Conservation (phyloP, 2,113 vertebrate genomes). For the Acinonyx jubatus region DNA sequence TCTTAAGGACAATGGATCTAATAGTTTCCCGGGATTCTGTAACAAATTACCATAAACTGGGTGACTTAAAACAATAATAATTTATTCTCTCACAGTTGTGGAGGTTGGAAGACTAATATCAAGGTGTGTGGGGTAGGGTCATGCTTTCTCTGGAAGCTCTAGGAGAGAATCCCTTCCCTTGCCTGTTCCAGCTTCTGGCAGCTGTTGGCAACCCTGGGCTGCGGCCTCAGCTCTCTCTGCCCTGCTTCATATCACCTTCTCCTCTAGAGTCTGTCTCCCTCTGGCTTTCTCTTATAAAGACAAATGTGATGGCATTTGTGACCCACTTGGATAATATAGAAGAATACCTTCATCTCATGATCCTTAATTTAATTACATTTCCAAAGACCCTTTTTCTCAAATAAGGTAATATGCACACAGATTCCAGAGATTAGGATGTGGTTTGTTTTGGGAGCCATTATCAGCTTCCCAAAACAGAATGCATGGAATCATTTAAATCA, state of each 20-base stretch:
- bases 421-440: background rate
- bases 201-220: background rate
- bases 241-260: background rate
- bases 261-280: background rate
- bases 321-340: background rate
- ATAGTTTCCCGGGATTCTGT: background rate
- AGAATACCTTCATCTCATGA: background rate
- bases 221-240: background rate
- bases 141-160: background rate
- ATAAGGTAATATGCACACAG: background rate
- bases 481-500: background rate
- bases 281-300: background rate
- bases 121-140: background rate
- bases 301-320: background rate
- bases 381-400: background rate
- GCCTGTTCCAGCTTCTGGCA: background rate
- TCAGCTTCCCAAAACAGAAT: background rate
- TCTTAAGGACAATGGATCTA: background rate
- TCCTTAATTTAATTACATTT: background rate
- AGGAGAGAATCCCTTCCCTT: background rate
- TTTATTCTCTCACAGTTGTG: background rate
- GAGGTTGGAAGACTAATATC: background rate
- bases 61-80: background rate
- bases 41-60: background rate
- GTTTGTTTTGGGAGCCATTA: background rate